Base-by-base conservation (phyloP, 2,888 invertebrate species). In the Tuberolachnus salignus region DNA sequence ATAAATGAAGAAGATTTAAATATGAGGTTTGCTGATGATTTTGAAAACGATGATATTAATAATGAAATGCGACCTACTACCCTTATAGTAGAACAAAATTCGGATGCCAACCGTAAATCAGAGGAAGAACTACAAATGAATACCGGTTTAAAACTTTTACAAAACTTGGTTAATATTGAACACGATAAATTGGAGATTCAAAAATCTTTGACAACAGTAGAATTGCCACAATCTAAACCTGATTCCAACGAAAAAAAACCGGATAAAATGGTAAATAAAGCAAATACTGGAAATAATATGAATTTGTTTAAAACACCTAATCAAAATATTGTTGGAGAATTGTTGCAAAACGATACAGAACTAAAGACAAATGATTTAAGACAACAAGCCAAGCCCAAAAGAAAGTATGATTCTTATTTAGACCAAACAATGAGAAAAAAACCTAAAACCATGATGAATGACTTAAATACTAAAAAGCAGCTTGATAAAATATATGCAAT, bases 101-200 rank as follows among this genome's bases (percentile, higher is more conserved):
- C n/a, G 57, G 9, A 59, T 8, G 16, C 9, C 21, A 55, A 51
- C 4, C 16, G 3, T 42, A 61, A 23, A 14, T n/a, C 11, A 16
- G 72, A 73, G 8, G 72, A 73, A 11, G 72, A 73, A 11, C 10
- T 6, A 23, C 16, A 74, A 44, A 53, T 61, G 10, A 16, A 14
- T 9, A 53, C 23, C 9, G n/a, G 73, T 44, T 74, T 74, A 16
- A 74, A 53, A 53, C 9, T 74, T 23, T 74, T 74, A 44, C 42
- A 74, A 42, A 64, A 4, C 13, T 23, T 74, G 10, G 73, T 74
- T 42, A 64, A 53, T 44, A 64, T 64, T 53, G 73, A 74, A 42
- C 51, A 64, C 44, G 8, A 21, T n/a, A 74, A 74, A 74, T 42
- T 74, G 3, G 64, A 64, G 13, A n/a, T 11, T 44, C 51, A 53